Base-by-base conservation (phyloP, 2,113 vertebrate species). In the Xyrauchen texanus region DNA sequence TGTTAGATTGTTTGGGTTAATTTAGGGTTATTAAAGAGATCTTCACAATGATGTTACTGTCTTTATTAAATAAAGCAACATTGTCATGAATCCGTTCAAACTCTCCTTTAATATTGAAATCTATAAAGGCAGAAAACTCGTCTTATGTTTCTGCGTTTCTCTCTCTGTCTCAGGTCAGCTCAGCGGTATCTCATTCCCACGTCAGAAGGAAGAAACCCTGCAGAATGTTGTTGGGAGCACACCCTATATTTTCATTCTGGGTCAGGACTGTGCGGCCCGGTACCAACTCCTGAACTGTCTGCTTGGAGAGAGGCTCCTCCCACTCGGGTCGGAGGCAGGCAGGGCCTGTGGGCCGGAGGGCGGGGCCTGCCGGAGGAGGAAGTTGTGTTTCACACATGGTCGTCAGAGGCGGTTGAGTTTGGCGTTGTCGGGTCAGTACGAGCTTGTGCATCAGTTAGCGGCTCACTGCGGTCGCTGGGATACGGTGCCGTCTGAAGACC, bases 381-480 rank as follows among this genome's bases (percentile, higher is more conserved):
- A 96, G 57, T 90, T 98, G 65, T 95, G 91, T 58, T 96, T 99
- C 84, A 95, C 95, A 0, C 94, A 98, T 0, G 98, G 97, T 4
- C 90, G 93, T 0, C 95, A 93, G 81, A 95, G 95, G 0, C 91
- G 94, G 8, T 85, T 98, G 21, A 98, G 96, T 86, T 82, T 99
- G 81, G 96, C 95, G 0, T 92, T 98, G 73, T 96, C 98, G 0
- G 96, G 94, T 72, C 97, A 98, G 83, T 99, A 95, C 8, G 97
- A 99, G 89, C 92, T 98, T 69, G 95, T 99, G 21, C 97, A 97
- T 78, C 94, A 94, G 76, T 88, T 98, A 85, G 95, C 89, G 0
- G 95, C 95, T 0, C 95, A 98, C 89, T 88, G 94, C n/a, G 94
- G 95, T 3, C 93, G 92, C 81, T 98, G 98, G 96, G 95, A 98